These are phyloP conservation scores for Syndactyla subalaris DNA, from an alignment of 2,797 vertebrate genomes.

Conservation along the genomic window DNA sequence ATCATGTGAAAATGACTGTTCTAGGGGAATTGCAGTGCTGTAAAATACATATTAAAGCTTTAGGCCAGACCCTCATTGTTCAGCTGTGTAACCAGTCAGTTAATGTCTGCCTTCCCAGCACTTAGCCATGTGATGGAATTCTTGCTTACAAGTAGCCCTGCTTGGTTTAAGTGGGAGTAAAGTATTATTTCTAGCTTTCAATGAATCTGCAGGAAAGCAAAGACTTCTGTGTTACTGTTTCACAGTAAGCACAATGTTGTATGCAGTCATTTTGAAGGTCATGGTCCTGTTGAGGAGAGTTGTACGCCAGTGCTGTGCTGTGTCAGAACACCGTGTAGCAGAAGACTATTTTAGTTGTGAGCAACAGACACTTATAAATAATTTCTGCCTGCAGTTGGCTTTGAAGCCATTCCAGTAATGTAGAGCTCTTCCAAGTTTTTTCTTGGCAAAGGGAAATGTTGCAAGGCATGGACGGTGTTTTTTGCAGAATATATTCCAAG, in stretches of 20 bases:
- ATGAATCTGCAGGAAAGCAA: neutral
- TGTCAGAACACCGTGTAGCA: neutral
- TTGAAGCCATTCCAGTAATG: conserved; percentile 5
- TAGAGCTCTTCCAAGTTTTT: neutral
- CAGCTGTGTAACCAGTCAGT: neutral
- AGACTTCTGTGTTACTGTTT: neutral
- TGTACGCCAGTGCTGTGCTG: neutral
- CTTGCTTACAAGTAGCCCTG: neutral
- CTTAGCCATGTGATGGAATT: neutral
- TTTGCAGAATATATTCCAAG: neutral
- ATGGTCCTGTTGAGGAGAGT: neutral
- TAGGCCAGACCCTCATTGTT: neutral
- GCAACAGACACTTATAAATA: neutral
- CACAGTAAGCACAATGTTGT: neutral
- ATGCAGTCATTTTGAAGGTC: neutral
- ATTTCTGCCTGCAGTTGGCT: conserved; percentile 2
- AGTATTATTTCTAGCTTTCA: neutral
- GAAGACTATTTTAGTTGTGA: neutral
- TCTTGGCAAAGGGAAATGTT: neutral
- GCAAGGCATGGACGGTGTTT: neutral
- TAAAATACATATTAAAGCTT: neutral
- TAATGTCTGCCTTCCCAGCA: neutral
- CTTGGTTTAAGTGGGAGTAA: neutral
- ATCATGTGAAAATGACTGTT: neutral
- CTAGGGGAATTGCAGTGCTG: neutral